Evolutionary conservation across 2,797 vertebrate species (phyloP).

Genomic region (Dendrocincla tyrannina): DNA sequence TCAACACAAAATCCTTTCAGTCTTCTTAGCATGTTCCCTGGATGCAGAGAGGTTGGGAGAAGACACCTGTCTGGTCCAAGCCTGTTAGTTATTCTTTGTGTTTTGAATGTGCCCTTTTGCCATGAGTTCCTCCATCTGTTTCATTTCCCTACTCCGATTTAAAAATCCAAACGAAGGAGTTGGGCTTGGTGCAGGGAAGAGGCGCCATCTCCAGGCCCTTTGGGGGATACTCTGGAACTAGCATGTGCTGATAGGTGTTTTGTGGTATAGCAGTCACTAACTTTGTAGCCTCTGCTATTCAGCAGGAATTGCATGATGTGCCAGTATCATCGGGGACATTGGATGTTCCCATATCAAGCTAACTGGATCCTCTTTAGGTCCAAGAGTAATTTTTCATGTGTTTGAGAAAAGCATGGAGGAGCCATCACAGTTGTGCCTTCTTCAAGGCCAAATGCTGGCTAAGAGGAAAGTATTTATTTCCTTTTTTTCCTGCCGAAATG

Average conservation of each 20-base stretch:
- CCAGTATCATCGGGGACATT: background rate
- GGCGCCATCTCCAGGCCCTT: constrained; percentile 64
- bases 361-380: background rate
- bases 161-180: background rate
- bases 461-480: background rate
- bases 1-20: background rate
- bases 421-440: background rate
- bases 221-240: background rate
- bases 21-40: background rate
- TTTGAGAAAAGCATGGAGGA: background rate
- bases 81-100: background rate
- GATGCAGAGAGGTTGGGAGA: background rate
- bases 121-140: background rate
- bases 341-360: background rate
- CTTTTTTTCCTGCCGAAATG: background rate
- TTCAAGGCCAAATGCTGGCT: background rate
- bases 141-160: background rate
- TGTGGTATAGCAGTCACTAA: background rate
- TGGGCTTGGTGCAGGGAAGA: background rate
- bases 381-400: background rate
- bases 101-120: background rate
- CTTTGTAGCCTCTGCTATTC: background rate
- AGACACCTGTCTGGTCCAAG: background rate
- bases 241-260: background rate
- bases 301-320: background rate